phyloP scores from a whole-genome alignment of 2,888 invertebrate genomes.

The Sepiola atlantica region DNA sequence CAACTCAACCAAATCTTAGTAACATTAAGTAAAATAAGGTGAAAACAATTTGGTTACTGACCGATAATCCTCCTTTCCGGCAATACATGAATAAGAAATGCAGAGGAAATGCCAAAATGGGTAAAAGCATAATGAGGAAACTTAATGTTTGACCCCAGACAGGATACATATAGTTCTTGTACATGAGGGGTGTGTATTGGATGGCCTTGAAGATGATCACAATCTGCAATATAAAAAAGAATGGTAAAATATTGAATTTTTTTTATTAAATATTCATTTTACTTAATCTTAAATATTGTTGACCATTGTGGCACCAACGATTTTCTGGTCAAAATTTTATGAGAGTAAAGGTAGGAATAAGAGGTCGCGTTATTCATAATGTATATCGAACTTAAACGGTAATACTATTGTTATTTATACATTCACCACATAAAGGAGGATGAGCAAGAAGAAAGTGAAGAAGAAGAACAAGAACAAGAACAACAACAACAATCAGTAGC shows the following conservation, averaged over 20 bases:
- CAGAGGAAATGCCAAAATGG: conserved; percentile 54
- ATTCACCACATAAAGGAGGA: too few species aligned
- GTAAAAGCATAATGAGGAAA: conserved; percentile 54
- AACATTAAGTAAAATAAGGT: not conserved
- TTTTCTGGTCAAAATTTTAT: not conserved
- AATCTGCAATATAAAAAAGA: conserved; percentile 51
- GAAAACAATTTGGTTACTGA: conserved; percentile 45
- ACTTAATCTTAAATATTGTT: too few species aligned
- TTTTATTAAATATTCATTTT: too few species aligned
- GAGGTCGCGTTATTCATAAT: too few species aligned
- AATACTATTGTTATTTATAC: too few species aligned
- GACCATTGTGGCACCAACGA: too few species aligned
- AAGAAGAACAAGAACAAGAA: too few species aligned
- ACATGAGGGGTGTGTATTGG: conserved; percentile 55
- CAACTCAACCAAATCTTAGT: too few species aligned
- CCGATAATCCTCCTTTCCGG: conserved; percentile 54
- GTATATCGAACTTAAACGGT: too few species aligned
- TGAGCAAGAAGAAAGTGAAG: too few species aligned
- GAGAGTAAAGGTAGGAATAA: too few species aligned
- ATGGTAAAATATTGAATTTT: not conserved
- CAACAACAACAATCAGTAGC: too few species aligned
- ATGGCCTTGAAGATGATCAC: conserved; percentile 58
- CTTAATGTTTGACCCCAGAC: conserved; percentile 53
- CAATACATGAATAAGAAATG: conserved; percentile 53
- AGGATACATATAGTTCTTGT: conserved; percentile 54